Percentiles rank a stretch among this genome's conserved stretches.
Conservation (phyloP, 2,888 invertebrate genomes). For the Sycophila texana region DNA sequence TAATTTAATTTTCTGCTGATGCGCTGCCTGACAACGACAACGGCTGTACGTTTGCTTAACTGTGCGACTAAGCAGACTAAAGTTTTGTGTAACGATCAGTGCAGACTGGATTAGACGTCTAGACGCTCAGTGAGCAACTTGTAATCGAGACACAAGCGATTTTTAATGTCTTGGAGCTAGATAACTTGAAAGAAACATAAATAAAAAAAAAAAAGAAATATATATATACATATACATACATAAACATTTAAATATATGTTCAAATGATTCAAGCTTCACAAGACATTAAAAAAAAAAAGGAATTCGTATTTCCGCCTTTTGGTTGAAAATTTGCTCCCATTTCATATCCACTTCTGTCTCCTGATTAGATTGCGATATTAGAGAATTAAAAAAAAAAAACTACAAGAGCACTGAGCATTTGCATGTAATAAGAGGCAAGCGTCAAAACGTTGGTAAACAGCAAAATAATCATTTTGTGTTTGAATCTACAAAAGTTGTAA, state of each 20-base stretch:
- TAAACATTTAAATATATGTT: slow-evolving; percentile 44
- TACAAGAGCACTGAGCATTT: slow-evolving; percentile 47
- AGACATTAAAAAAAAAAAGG: slow-evolving; percentile 45
- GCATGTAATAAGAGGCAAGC: slow-evolving; percentile 52
- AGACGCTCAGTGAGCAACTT: slow-evolving; percentile 44
- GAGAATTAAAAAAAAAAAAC: slow-evolving; percentile 20
- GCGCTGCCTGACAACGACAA: slow-evolving; percentile 49
- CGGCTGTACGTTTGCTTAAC: slow-evolving; percentile 46
- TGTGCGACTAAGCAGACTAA: slow-evolving; percentile 32
- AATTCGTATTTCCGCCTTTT: slow-evolving; percentile 37
- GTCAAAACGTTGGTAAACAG: slow-evolving; percentile 46
- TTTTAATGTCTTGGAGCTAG: slow-evolving; percentile 52
- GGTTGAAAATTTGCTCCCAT: slow-evolving; percentile 33
- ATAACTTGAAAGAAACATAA: slow-evolving; percentile 43
- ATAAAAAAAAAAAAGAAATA: neutral
- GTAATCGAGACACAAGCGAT: slow-evolving; percentile 37
- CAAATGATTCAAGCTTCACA: slow-evolving; percentile 54
- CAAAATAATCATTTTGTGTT: slow-evolving; percentile 48
- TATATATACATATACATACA: slow-evolving; percentile 39
- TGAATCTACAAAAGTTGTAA: slow-evolving; percentile 47
- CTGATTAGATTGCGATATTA: slow-evolving; percentile 36
- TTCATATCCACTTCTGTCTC: slow-evolving; percentile 41
- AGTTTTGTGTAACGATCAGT: slow-evolving; percentile 48
- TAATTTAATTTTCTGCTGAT: slow-evolving; percentile 54
- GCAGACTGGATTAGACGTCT: slow-evolving; percentile 43